Evolutionary conservation across 2,888 invertebrate genomes (phyloP).

Genomic region (Drosophila neotestacea): DNA sequence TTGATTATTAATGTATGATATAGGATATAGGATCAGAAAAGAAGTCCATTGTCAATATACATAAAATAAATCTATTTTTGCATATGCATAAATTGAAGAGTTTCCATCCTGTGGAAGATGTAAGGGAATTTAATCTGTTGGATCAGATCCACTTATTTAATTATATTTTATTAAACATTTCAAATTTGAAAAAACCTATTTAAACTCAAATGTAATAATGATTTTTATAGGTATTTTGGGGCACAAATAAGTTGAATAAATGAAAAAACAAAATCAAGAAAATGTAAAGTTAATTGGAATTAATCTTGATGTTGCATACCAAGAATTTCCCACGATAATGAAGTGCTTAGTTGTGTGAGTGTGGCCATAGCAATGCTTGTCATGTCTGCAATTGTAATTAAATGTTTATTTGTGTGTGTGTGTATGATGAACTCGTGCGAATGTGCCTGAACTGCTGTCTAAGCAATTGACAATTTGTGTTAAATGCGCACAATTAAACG

Average conservation of each 20-base stretch:
- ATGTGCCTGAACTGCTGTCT: constrained; percentile 32
- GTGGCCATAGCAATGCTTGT: constrained; percentile 33
- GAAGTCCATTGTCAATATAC: too few species aligned
- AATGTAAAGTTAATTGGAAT: constrained; percentile 7
- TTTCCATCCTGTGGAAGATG: too few species aligned
- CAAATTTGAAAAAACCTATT: too few species aligned
- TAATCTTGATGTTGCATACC: constrained; percentile 14
- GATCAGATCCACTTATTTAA: too few species aligned
- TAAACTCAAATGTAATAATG: too few species aligned
- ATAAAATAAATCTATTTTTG: too few species aligned
- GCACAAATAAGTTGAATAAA: neutral
- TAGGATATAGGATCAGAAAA: too few species aligned
- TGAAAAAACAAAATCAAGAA: neutral
- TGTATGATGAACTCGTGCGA: constrained; percentile 37
- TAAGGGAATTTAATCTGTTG: too few species aligned
- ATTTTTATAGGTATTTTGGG: too few species aligned
- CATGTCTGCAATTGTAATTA: constrained; percentile 63
- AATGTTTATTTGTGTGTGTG: constrained; percentile 39
- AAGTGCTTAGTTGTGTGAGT: constrained; percentile 29
- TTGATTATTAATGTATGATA: too few species aligned
- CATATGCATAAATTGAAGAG: too few species aligned
- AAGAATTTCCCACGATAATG: constrained; percentile 60
- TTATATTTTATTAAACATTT: too few species aligned
- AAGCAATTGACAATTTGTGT: constrained; percentile 77
- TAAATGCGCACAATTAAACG: constrained; percentile 76